Evolutionary conservation across 2,888 invertebrate species (phyloP).

Genomic region (Melinopterus prodromus): DNA sequence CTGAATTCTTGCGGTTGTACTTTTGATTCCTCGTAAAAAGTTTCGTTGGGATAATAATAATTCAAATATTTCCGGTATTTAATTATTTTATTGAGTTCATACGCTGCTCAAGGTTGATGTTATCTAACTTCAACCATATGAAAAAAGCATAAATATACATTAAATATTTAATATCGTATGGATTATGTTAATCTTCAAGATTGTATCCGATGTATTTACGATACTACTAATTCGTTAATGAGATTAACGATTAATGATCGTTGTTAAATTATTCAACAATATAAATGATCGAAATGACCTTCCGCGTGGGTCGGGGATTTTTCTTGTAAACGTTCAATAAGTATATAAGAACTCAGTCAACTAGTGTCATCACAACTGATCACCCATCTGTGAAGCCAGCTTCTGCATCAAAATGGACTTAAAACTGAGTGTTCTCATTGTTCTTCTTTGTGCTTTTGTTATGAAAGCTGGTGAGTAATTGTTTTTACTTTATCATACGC

Average conservation of each 20-base stretch:
- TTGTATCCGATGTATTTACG: neutral
- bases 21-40: too few species aligned
- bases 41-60: too few species aligned
- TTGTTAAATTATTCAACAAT: too few species aligned
- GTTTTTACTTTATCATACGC: too few species aligned
- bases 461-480: slow-evolving; percentile 6
- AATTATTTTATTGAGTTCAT: neutral
- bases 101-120: neutral
- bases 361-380: too few species aligned
- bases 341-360: neutral
- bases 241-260: too few species aligned
- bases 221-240: too few species aligned
- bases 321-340: neutral
- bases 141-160: neutral
- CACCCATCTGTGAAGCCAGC: neutral
- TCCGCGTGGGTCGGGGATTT: neutral
- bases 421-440: neutral
- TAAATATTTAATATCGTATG: neutral
- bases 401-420: neutral
- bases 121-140: neutral
- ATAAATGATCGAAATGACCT: too few species aligned
- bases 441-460: neutral
- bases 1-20: too few species aligned
- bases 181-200: neutral
- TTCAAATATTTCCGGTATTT: neutral